Conservation (phyloP, 1,140 invertebrate species). For the Reticulitermes speratus region DNA sequence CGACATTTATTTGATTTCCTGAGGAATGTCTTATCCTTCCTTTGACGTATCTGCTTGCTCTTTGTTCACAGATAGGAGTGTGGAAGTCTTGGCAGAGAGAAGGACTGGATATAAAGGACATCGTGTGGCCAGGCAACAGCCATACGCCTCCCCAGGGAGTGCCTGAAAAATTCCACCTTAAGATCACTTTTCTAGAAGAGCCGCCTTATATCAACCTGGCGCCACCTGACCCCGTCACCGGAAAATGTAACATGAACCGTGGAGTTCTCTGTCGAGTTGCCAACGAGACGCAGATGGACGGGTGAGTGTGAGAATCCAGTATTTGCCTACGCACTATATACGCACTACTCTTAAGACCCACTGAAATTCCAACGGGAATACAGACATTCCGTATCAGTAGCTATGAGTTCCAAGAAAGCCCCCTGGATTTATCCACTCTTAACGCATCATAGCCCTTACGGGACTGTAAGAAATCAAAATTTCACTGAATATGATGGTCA, state of each 20-base stretch:
- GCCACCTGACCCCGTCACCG: slow-evolving; percentile 49
- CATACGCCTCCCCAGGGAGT: slow-evolving; percentile 61
- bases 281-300: slow-evolving; percentile 41
- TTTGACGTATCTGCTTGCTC: background rate
- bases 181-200: slow-evolving; percentile 62
- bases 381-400: background rate
- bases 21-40: background rate
- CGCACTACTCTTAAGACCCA: too few species aligned
- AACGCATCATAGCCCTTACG: too few species aligned
- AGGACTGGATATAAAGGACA: slow-evolving; percentile 59
- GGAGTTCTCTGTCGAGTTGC: slow-evolving; percentile 49
- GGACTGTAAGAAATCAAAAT: too few species aligned
- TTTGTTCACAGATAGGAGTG: slow-evolving; percentile 53
- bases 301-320: slow-evolving; percentile 38
- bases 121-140: slow-evolving; percentile 63
- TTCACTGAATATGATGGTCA: too few species aligned
- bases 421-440: background rate
- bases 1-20: background rate
- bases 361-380: too few species aligned
- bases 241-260: slow-evolving; percentile 50
- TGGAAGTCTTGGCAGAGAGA: slow-evolving; percentile 55
- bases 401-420: background rate
- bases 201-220: slow-evolving; percentile 58
- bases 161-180: slow-evolving; percentile 61
- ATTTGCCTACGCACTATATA: background rate